Evolutionary conservation across 2,113 vertebrate genomes (phyloP), one percentile per base, ranked within the genome.

Genomic region (Lepus timidus): DNA sequence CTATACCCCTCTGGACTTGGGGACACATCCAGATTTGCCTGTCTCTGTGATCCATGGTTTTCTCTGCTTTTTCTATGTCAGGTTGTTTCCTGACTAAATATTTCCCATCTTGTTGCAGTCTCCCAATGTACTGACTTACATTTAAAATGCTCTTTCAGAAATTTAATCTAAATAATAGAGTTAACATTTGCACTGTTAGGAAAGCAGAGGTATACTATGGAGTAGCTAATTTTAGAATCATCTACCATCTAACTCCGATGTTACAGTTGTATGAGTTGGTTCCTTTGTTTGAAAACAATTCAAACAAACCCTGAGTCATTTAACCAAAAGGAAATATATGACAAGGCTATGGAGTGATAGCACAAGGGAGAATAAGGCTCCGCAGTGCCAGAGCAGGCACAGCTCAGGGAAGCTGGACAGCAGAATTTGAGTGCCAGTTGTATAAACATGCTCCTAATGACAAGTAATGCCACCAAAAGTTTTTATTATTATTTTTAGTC

Each of bases 171-270:
- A 73, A 81, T 90, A 52, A 39, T 90, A 84, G 79, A 88, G 73
- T 88, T 65, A 65, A n/a, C 51, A 52, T 82, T 65, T 91, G 39
- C 62, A 31, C 52, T 39, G 1, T 52, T 70, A 71, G 6, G 17
- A 90, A 49, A 70, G 49, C 33, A 83, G 25, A 65, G 5, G 9
- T 71, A n/a, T 70, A 52, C 44, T 61, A 75, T 22, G 33, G 33
- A 88, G 31, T 51, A 73, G 55, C 52, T 81, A 71, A 51, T 64
- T 64, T 89, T 87, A 39, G 94, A 92, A 64, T 67, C 8, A n/a
- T 36, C 55, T 49, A 64, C 11, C n/a, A 52, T 85, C n/a, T 76
- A 51, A 68, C 31, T 73, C 76, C 55, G 8, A 8, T 76, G 39
- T 22, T 9, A 67, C 0, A 62, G 39, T 58, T 39, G 52, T n/a